A percentile compares a stretch with the other conserved stretches of the same genome.
phyloP scores from a whole-genome alignment of 2,113 vertebrate species.

The Nycticorax nycticorax region DNA sequence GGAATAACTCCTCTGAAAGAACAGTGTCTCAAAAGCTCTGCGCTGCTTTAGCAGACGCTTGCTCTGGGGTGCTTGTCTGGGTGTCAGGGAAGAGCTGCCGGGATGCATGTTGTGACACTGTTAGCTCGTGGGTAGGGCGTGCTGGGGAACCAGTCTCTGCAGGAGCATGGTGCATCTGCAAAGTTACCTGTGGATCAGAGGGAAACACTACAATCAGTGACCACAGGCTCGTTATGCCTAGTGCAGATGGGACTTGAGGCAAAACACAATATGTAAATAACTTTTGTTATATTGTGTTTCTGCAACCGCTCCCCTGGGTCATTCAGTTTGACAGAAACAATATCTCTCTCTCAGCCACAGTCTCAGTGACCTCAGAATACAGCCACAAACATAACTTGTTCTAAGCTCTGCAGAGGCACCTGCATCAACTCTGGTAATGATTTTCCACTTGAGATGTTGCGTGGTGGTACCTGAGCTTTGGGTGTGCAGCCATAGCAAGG shows the following conservation, averaged over 20 bases:
- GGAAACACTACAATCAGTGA: background rate
- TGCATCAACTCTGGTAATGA: background rate
- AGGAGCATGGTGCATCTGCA: background rate
- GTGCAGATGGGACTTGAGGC: background rate
- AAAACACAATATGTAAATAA: background rate
- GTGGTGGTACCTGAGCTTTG: background rate
- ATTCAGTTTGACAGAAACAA: background rate
- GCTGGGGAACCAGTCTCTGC: background rate
- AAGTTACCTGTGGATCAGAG: accelerated
- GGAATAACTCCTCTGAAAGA: background rate
- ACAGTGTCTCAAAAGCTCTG: background rate
- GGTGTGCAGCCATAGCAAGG: background rate
- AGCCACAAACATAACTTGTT: background rate
- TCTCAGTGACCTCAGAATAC: background rate
- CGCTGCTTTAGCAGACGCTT: background rate
- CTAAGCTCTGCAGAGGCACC: background rate
- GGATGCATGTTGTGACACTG: background rate
- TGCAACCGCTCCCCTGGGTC: background rate
- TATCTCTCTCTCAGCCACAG: background rate
- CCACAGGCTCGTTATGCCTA: background rate
- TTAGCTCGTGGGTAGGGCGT: background rate
- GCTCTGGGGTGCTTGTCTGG: background rate
- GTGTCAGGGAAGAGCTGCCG: background rate
- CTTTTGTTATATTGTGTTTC: background rate
- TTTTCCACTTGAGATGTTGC: background rate